Evolutionary conservation across 2,888 invertebrate genomes (phyloP), one percentile per base, ranked within the genome.

Genomic region (Parnassius orleans): DNA sequence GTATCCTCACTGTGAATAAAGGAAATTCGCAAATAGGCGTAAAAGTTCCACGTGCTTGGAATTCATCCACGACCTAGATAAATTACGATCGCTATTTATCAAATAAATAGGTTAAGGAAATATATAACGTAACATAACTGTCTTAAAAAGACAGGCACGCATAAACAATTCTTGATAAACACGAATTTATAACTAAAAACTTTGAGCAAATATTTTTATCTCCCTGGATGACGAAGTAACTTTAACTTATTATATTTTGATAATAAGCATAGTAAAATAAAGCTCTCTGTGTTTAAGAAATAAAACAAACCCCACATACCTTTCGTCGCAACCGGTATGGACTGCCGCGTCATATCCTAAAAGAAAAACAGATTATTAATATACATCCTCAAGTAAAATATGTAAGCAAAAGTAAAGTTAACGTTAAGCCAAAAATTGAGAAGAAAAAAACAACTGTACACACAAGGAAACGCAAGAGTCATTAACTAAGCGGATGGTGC

Each of bases 271-370:
- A 33, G 0, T 33, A 33, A 33, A 33, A n/a, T 46, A 46, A 46
- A 12, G 11, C 7, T 11, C n/a, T 11, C n/a, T 46, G n/a, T 46
- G n/a, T 12, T 43, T 3, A 2, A 15, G 11, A 54, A 43, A 42
- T 43, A 15, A 54, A 15, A 43, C n/a, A 53, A 50, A 50, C 10
- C 10, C 14, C 14, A 80, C 90, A 86, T 72, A 92, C 92, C 89
- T 87, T 91, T 92, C 53, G 89, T 90, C 68, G 92, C 90, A 76
- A 92, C 92, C 59, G 92, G 92, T 69, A 92, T 92, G 60, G 92
- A 92, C 78, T 92, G 92, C 74, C 92, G 86, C 80, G 92, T 92
- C 92, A 92, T 92, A 72, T 92, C 92, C 92, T 92, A 88, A 78
- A 75, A 78, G 81, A 82, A 86, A 86, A 83, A 66, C 51, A 68